phyloP scores from a whole-genome alignment of 2,113 vertebrate genomes.

The Oncorhynchus mykiss region DNA sequence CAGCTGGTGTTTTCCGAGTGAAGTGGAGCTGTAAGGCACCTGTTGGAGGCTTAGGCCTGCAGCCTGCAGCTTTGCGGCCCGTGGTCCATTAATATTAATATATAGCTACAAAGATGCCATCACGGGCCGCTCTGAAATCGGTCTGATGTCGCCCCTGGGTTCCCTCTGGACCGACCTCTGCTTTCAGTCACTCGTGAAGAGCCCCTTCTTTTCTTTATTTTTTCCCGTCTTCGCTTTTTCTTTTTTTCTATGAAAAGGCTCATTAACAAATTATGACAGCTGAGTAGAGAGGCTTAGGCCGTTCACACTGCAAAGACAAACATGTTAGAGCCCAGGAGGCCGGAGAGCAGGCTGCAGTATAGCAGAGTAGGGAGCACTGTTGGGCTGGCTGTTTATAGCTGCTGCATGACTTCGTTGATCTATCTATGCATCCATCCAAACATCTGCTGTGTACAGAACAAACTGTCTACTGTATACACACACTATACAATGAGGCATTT shows the following conservation, averaged over 20 bases:
- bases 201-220: constrained; percentile 63
- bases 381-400: too few species aligned
- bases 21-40: constrained; percentile 64
- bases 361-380: too few species aligned
- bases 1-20: constrained; percentile 41
- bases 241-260: constrained; percentile 73
- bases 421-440: background rate
- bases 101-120: constrained; percentile 80
- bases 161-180: constrained; percentile 72
- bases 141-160: constrained; percentile 79
- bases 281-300: constrained; percentile 72
- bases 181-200: constrained; percentile 74
- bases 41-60: constrained; percentile 70
- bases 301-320: constrained; percentile 74
- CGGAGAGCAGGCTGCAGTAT: constrained; percentile 34
- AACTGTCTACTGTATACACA: background rate
- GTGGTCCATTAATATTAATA: constrained; percentile 81
- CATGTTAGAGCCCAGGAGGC: constrained; percentile 60
- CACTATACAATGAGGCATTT: background rate
- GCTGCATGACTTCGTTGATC: constrained; percentile 20
- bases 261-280: constrained; percentile 85
- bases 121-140: constrained; percentile 81
- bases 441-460: background rate
- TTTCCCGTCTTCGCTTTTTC: constrained; percentile 60
- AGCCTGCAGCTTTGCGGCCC: constrained; percentile 59